Conservation (phyloP, 2,888 invertebrate species). For the Plagodis dolabraria region DNA sequence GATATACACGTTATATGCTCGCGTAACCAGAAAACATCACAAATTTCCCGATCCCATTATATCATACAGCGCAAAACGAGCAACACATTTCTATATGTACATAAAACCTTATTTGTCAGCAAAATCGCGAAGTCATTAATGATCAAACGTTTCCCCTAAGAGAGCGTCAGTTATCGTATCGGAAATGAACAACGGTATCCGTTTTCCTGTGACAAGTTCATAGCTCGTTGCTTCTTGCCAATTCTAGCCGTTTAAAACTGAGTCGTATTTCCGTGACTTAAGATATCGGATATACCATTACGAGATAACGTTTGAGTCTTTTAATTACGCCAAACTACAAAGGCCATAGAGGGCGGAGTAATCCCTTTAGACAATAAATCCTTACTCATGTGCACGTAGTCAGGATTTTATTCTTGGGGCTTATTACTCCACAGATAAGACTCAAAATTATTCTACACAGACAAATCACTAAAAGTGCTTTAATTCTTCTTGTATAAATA, state of each 20-base stretch:
- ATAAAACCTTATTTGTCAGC: constrained; percentile 20
- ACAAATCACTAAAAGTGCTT: no score
- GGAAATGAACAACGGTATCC: constrained; percentile 28
- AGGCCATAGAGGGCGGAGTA: constrained; percentile 37
- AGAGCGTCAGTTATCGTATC: constrained; percentile 23
- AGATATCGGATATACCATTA: neutral
- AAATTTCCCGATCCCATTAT: constrained; percentile 2
- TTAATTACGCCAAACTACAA: constrained; percentile 37
- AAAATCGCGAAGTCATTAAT: constrained; percentile 21
- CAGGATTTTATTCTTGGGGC: neutral
- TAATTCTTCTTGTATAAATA: no score
- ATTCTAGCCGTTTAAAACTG: constrained; percentile 11
- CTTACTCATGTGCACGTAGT: constrained; percentile 27
- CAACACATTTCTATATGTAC: constrained; percentile 1
- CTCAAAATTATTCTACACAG: no score
- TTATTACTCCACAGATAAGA: neutral
- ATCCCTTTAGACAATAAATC: constrained; percentile 51
- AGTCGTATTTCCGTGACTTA: constrained; percentile 15
- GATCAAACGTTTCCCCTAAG: constrained; percentile 22
- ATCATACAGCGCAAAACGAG: neutral
- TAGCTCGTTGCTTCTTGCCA: neutral
- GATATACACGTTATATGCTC: no score
- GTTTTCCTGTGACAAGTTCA: constrained; percentile 20
- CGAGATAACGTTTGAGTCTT: constrained; percentile 9
- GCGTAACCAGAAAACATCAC: neutral